Percentiles rank a stretch among this genome's conserved stretches.
Conservation (phyloP, 2,113 vertebrate species). For the Syngnathus floridae region DNA sequence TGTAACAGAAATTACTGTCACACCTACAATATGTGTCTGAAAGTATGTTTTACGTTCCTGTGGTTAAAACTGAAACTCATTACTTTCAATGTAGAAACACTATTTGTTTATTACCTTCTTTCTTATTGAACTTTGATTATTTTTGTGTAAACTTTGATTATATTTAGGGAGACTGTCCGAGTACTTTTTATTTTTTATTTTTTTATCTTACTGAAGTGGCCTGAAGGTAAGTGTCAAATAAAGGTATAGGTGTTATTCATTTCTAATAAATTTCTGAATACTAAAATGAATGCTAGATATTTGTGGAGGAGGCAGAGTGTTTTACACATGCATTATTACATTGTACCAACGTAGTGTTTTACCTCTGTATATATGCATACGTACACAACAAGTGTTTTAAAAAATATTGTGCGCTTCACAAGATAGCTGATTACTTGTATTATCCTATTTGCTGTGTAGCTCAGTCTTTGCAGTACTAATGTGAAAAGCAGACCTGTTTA, state of each 20-base stretch:
- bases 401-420: slow-evolving; percentile 24
- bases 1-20: background rate
- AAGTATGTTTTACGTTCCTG: background rate
- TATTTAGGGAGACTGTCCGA: background rate
- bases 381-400: slow-evolving; percentile 35
- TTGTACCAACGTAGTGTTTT: slow-evolving; percentile 41
- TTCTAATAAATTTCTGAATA: slow-evolving; percentile 41
- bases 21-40: background rate
- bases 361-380: slow-evolving; percentile 41
- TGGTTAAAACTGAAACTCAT: background rate
- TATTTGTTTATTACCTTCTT: background rate
- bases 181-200: slow-evolving; percentile 1
- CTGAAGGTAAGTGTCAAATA: slow-evolving; percentile 29
- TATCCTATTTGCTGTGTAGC: slow-evolving; percentile 37
- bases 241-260: slow-evolving; percentile 14
- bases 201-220: slow-evolving; percentile 25
- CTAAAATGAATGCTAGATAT: slow-evolving; percentile 47
- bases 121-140: background rate
- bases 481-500: slow-evolving; percentile 1
- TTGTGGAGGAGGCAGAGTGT: slow-evolving; percentile 51
- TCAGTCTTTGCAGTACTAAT: slow-evolving; percentile 18
- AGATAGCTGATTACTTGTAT: slow-evolving; percentile 28
- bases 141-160: background rate
- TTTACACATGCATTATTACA: slow-evolving; percentile 36
- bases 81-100: background rate